Evolutionary conservation across 2,888 invertebrate species (phyloP), one percentile per base, ranked within the genome.

Genomic region (Brachynemurus nebulosus): DNA sequence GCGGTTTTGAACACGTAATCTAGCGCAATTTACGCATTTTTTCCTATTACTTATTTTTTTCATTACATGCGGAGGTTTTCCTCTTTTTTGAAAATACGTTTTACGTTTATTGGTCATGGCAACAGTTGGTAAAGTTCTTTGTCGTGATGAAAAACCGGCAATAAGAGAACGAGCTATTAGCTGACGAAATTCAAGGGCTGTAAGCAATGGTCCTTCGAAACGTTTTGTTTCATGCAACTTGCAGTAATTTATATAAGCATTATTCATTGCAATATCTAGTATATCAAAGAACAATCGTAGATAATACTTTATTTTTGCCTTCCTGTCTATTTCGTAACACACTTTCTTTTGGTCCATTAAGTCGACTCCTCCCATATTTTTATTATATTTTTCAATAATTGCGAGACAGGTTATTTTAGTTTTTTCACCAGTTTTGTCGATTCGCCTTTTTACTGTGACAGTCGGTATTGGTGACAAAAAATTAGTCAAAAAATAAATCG

Each of bases 211-310:
- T 8, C 36, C 36, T 36, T 36, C 36, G 4, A 14, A 7, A 6
- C 11, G 7, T 5, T 36, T 36, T 9, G 14, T 7, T 4, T 9
- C 18, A 8, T 35, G 17, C 3, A 35, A 16, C 16, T 12, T n/a
- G 11, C 3, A 5, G 14, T 36, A 36, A 9, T 4, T 5, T 6
- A 18, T 12, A 12, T 36, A 36, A 14, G 36, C 12, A 18, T 36
- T 36, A 3, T 36, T 16, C 11, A 36, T 2, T 17, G 36, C 14
- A 5, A 36, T 14, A 12, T 36, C 36, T 4, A 36, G 17, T 6
- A 36, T 6, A 36, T 36, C 12, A 36, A 36, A 36, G 14, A 36
- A 36, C 14, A 36, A 11, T 12, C 36, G 36, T 17, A 36, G 36
- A 35, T 35, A 36, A 14, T 36, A 36, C 14, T 36, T 36, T 16